Evolutionary conservation across 2,888 invertebrate species (phyloP), one percentile per base, ranked within the genome.

Genomic region (Rhamphomyia laevipes): DNA sequence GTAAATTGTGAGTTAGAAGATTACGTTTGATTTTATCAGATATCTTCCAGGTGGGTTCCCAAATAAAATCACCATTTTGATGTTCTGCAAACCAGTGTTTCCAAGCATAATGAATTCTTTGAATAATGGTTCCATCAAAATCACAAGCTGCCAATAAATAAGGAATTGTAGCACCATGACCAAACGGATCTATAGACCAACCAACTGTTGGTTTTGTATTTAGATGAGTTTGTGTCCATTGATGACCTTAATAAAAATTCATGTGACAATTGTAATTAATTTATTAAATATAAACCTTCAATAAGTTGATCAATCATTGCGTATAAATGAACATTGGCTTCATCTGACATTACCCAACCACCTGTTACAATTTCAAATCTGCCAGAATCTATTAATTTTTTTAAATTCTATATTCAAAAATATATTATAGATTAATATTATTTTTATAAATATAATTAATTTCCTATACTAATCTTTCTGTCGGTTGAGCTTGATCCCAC

Each of bases 131-230:
- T 10, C 90, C 90, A 50, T 82, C 78, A 13, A 96, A 78, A 1
- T 93, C 92, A 13, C 91, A 27, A 46, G 82, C 77, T 50, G 86
- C 82, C 27, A 96, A 73, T 30, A 97, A 67, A 65, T 95, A 93
- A 0, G 97, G 94, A 53, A 94, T 85, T 0, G 94, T 94, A 11
- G 90, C 83, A 1, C 94, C 92, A 66, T 97, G 95, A 0, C 97
- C 97, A 66, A 97, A 97, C 0, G 96, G 95, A 69, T 97, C 97
- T 35, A 97, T 91, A 0, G 95, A 88, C 95, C 96, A 97, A 1
- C 77, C 74, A 0, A 74, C 74, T 60, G 80, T 81, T 1, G 92
- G 90, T 43, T 77, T 75, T 2, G 89, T 77, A 47, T 86, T 89
- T 33, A 93, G 73, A 65, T 89, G 89, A 44, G 82, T 81, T 62